Percentiles rank a stretch among this genome's conserved stretches.
Evolutionary conservation across 2,113 vertebrate genomes (phyloP).

Genomic region (Pelodiscus sinensis): DNA sequence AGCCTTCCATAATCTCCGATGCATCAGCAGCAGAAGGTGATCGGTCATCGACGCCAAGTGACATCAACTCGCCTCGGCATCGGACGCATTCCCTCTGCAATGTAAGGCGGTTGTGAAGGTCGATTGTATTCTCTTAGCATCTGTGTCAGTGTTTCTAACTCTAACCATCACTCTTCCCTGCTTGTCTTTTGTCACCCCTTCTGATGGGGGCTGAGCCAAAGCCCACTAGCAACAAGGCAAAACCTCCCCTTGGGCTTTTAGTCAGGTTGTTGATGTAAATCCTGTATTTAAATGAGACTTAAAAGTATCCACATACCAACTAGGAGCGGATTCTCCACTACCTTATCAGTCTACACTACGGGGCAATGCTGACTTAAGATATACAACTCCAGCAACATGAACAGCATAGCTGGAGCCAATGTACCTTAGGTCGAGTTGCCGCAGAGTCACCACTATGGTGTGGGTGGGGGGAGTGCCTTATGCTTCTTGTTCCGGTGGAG

Average conservation of each 20-base stretch:
- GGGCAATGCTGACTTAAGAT: too few relatives aligned
- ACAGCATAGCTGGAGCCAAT: too few relatives aligned
- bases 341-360: too few relatives aligned
- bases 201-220: background rate
- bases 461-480: too few relatives aligned
- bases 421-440: too few relatives aligned
- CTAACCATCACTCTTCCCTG: background rate
- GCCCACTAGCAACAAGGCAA: background rate
- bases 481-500: too few relatives aligned
- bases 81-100: slow-evolving; percentile 99
- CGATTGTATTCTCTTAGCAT: background rate
- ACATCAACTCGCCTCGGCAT: slow-evolving; percentile 98
- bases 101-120: slow-evolving; percentile 84
- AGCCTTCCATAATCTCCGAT: slow-evolving; percentile 95
- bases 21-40: slow-evolving; percentile 92
- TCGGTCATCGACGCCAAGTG: slow-evolving; percentile 95
- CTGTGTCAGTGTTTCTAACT: too few relatives aligned
- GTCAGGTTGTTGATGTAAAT: background rate
- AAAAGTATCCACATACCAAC: background rate
- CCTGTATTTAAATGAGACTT: background rate
- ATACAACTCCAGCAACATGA: too few relatives aligned
- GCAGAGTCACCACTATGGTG: too few relatives aligned
- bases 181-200: background rate
- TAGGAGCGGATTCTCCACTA: too few relatives aligned
- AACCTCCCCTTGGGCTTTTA: background rate